phyloP scores from a whole-genome alignment of 1,140 invertebrate genomes.

The Phortica variegata region DNA sequence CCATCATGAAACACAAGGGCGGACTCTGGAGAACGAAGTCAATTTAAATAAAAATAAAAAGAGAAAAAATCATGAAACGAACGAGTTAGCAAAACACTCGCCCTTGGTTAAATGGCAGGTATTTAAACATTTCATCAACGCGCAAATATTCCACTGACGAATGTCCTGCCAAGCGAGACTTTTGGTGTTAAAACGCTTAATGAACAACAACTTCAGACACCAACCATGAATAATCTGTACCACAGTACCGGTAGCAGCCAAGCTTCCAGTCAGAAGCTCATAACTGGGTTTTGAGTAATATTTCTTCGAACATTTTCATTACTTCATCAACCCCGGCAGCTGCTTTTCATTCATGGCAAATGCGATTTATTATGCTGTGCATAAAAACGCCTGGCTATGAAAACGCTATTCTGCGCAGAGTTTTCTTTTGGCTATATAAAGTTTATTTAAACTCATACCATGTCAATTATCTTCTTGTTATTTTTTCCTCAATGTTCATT shows the following conservation, averaged over 20 bases:
- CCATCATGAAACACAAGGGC: too few species aligned
- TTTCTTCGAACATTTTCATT: too few species aligned
- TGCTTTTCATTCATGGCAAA: too few species aligned
- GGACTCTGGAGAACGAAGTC: constrained; percentile 4
- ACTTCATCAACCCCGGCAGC: too few species aligned
- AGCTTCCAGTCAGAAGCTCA: too few species aligned
- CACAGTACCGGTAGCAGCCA: too few species aligned
- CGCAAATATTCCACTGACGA: too few species aligned
- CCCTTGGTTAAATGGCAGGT: constrained; percentile 11
- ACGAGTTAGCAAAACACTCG: neutral
- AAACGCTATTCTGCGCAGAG: too few species aligned
- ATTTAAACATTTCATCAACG: constrained; percentile 12
- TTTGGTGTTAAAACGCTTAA: constrained; percentile 9
- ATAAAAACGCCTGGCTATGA: neutral
- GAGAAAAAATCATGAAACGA: neutral
- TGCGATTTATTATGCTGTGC: constrained; percentile 14
- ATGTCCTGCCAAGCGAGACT: neutral
- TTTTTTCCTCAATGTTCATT: constrained; percentile 9
- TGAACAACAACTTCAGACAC: neutral
- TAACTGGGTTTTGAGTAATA: too few species aligned
- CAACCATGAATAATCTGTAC: too few species aligned
- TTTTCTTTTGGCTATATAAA: neutral
- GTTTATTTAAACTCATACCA: neutral
- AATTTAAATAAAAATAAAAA: constrained; percentile 10
- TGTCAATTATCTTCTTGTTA: neutral